These are phyloP conservation scores for Plemyria rubiginata DNA, from an alignment of 2,888 invertebrate species.

Conservation along the genomic window DNA sequence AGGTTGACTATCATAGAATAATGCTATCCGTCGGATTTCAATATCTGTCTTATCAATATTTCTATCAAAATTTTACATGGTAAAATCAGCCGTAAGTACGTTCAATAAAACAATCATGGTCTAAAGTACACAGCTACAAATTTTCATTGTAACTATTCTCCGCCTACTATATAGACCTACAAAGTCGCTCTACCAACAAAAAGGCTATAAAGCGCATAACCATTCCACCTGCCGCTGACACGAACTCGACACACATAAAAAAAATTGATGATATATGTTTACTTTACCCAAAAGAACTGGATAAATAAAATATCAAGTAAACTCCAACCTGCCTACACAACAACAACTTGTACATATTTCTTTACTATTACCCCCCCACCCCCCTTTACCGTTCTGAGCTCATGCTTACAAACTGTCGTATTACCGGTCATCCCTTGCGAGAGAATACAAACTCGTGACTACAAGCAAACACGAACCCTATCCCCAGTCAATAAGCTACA, in stretches of 20 bases:
- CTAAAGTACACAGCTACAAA: neutral
- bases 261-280: conserved; percentile 45
- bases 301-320: conserved; percentile 69
- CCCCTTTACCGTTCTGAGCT: conserved; percentile 67
- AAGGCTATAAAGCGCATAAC: conserved; percentile 11
- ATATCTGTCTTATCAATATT: no score
- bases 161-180: neutral
- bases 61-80: no score
- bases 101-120: no score
- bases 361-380: conserved; percentile 65
- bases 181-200: neutral
- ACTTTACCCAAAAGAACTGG: conserved; percentile 50
- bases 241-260: conserved; percentile 38
- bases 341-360: conserved; percentile 79
- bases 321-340: conserved; percentile 58
- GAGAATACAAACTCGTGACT: conserved; percentile 55
- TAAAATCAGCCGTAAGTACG: no score
- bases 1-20: no score
- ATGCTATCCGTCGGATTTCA: no score
- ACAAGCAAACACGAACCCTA: conserved; percentile 58
- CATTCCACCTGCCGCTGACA: conserved; percentile 36
- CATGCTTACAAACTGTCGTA: conserved; percentile 85
- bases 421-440: conserved; percentile 76
- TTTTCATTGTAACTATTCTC: neutral
- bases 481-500: conserved; percentile 45